phyloP scores from a whole-genome alignment of 2,888 invertebrate genomes.

The Macaria notata region DNA sequence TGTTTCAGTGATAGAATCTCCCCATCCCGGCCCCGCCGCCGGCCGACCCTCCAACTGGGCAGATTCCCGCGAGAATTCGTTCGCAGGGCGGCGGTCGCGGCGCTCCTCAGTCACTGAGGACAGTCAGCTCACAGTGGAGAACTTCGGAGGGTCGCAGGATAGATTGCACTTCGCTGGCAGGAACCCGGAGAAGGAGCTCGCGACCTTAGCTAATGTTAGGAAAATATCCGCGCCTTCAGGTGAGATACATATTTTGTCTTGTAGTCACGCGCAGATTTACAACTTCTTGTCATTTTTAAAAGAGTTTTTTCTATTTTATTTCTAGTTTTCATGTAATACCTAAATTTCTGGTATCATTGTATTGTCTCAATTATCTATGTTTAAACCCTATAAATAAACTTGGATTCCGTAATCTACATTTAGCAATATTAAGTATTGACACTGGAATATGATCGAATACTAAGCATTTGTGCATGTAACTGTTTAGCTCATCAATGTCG shows the following conservation, averaged over 20 bases:
- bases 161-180: slow-evolving; percentile 92
- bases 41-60: slow-evolving; percentile 94
- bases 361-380: too few species aligned
- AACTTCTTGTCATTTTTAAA: too few species aligned
- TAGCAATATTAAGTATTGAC: too few species aligned
- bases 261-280: too few species aligned
- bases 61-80: slow-evolving; percentile 78
- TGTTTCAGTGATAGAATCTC: slow-evolving; percentile 24
- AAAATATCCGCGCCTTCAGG: slow-evolving; percentile 80
- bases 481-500: too few species aligned
- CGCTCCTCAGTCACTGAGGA: slow-evolving; percentile 92
- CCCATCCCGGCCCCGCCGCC: slow-evolving; percentile 83
- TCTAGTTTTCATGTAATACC: too few species aligned
- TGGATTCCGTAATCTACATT: too few species aligned
- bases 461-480: too few species aligned
- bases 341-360: too few species aligned
- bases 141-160: slow-evolving; percentile 96
- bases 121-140: slow-evolving; percentile 94
- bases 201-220: slow-evolving; percentile 67
- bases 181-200: slow-evolving; percentile 90
- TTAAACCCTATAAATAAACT: too few species aligned
- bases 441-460: too few species aligned
- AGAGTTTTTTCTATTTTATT: too few species aligned
- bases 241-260: slow-evolving; percentile 31
- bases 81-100: slow-evolving; percentile 92